These are phyloP conservation scores for Heterochromis multidens DNA, from an alignment of 2,113 vertebrate genomes.

Conservation along the genomic window DNA sequence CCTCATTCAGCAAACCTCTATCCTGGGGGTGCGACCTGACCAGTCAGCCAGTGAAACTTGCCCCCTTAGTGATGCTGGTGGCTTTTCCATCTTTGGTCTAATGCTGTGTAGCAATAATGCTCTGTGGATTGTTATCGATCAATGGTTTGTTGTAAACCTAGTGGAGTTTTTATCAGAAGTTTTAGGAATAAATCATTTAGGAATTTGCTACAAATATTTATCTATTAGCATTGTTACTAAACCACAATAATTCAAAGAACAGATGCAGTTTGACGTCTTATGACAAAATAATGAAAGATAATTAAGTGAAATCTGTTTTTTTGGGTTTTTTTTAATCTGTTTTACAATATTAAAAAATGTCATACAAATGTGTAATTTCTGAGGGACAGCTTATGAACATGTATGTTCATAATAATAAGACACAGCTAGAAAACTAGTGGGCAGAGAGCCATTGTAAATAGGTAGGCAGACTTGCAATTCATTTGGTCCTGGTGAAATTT, in stretches of 20 bases:
- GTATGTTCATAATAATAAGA: no score
- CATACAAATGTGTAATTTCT: no score
- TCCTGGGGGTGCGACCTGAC: background rate
- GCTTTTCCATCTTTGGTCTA: background rate
- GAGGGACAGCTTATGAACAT: no score
- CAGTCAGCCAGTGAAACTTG: background rate
- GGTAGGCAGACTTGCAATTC: no score
- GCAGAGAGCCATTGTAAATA: no score
- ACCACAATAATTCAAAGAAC: no score
- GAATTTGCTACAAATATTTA: background rate
- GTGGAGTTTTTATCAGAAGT: background rate
- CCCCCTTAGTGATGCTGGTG: background rate
- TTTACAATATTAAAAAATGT: no score
- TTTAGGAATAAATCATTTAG: accelerated
- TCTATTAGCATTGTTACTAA: background rate
- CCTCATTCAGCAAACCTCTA: background rate
- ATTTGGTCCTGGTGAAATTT: no score
- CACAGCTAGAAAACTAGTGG: no score
- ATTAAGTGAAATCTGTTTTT: background rate
- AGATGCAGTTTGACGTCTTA: background rate
- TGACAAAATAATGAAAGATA: accelerated
- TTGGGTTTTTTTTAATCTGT: no score
- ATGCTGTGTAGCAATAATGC: background rate
- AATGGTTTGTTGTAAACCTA: accelerated
- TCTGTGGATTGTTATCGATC: background rate